Conservation (phyloP, 2,113 vertebrate genomes). For the Scomber japonicus region DNA sequence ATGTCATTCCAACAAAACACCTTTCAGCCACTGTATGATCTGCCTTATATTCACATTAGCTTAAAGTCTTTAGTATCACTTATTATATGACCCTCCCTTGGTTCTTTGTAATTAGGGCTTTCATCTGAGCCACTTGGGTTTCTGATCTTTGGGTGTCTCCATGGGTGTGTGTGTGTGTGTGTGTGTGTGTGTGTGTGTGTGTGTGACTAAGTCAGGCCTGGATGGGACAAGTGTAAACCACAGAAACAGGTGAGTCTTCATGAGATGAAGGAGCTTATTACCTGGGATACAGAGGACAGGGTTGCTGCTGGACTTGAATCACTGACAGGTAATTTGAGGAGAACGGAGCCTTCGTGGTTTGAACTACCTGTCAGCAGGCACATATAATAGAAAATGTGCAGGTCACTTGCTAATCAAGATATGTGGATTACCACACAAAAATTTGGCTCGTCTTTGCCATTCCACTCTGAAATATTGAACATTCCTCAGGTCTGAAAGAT, state of each 20-base stretch:
- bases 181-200: background rate
- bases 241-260: conserved; percentile 22
- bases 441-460: background rate
- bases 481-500: conserved; percentile 39
- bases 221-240: background rate
- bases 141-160: background rate
- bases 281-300: background rate
- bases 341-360: background rate
- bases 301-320: background rate
- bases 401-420: conserved; percentile 23
- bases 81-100: background rate
- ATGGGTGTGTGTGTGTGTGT: background rate
- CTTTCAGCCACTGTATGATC: conserved; percentile 11
- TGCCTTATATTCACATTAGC: background rate
- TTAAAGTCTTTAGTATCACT: conserved; percentile 5
- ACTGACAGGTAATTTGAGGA: background rate
- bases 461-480: conserved; percentile 7
- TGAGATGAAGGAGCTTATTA: conserved; percentile 1
- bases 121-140: background rate
- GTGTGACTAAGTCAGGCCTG: conserved; percentile 6
- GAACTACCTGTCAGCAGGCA: conserved; percentile 35
- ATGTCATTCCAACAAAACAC: conserved; percentile 18
- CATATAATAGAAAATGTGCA: background rate
- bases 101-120: conserved; percentile 3
- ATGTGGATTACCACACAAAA: conserved; percentile 11